Evolutionary conservation across 2,797 vertebrate species (phyloP), one percentile per base, ranked within the genome.

Genomic region (Pogoniulus pusillus): DNA sequence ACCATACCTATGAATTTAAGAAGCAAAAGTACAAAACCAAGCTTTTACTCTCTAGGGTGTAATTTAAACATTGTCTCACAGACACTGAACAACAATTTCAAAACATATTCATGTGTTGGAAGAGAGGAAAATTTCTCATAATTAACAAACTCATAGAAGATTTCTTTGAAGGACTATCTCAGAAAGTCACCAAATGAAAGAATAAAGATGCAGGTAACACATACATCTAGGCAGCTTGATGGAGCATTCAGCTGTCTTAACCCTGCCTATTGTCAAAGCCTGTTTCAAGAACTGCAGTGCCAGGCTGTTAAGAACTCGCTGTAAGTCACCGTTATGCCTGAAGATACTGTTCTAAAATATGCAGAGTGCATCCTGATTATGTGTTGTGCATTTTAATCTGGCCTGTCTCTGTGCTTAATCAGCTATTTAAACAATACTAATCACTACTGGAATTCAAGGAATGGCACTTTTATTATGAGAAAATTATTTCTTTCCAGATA

Each of bases 341-440:
- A 87, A 63, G 4, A 60, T 70, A 19, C 23, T 68, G 12, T 84
- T 85, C 41, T 80, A 68, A 90, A 87, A 70, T 22, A 88, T 41
- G 58, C 43, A 64, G 63, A 34, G 58, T 64, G 39, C 43, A 4
- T 87, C 53, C 29, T 83, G 23, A 4, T 84, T 57, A 77, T 75
- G 65, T 34, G 34, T 43, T 77, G 24, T 54, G 30, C 47, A 94
- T 93, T 87, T 87, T 82, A 86, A 91, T 84, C 55, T 26, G 5
- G 2, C 47, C 34, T 68, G 24, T 16, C 22, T n/a, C 60, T 51
- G 12, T 60, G 37, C 34, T 73, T 85, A 60, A 78, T 93, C 79
- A 92, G 35, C 64, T 91, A 63, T 83, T 92, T 90, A 90, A 93
- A 89, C 24, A 90, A 73, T 32, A 89, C 7, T 76, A 76, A 85